phyloP scores from a whole-genome alignment of 2,888 invertebrate species.

The Heliconius charithonia region DNA sequence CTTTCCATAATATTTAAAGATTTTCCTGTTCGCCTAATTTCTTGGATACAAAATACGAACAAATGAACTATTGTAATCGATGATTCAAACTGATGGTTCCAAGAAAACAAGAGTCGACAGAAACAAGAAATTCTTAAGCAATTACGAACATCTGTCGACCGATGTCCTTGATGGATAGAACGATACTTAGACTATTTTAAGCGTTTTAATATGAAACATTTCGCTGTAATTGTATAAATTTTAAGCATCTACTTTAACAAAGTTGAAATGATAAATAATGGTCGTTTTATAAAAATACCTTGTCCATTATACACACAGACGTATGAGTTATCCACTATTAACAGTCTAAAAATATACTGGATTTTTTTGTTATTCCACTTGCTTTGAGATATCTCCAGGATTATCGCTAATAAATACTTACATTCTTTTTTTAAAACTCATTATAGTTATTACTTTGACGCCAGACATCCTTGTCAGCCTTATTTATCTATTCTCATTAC shows the following conservation, averaged over 20 bases:
- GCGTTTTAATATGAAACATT: conserved; percentile 18
- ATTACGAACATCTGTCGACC: conserved; percentile 45
- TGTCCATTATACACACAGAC: not conserved
- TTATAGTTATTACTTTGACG: conserved; percentile 17
- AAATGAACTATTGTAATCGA: conserved; percentile 38
- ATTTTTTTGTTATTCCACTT: not conserved
- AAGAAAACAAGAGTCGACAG: conserved; percentile 41
- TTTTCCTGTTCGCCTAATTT: conserved; percentile 27
- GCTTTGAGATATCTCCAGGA: not conserved
- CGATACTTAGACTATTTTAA: conserved; percentile 33
- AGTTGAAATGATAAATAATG: not conserved
- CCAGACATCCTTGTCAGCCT: conserved; percentile 26
- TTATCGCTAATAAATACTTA: conserved; percentile 12
- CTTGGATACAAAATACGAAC: conserved; percentile 15
- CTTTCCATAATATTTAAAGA: not conserved
- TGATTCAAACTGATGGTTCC: conserved; percentile 42
- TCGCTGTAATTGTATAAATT: conserved; percentile 16
- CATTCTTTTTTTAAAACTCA: not conserved
- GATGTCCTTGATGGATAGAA: conserved; percentile 42
- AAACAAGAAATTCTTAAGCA: conserved; percentile 44
- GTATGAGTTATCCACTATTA: conserved; percentile 1
- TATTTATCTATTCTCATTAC: conserved; percentile 25
- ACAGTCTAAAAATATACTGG: conserved; percentile 2
- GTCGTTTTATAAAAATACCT: conserved; percentile 2
- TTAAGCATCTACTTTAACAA: conserved; percentile 6